These are phyloP conservation scores for Pseudobourletiella spinata DNA, from an alignment of 1,140 invertebrate genomes.

Conservation along the genomic window DNA sequence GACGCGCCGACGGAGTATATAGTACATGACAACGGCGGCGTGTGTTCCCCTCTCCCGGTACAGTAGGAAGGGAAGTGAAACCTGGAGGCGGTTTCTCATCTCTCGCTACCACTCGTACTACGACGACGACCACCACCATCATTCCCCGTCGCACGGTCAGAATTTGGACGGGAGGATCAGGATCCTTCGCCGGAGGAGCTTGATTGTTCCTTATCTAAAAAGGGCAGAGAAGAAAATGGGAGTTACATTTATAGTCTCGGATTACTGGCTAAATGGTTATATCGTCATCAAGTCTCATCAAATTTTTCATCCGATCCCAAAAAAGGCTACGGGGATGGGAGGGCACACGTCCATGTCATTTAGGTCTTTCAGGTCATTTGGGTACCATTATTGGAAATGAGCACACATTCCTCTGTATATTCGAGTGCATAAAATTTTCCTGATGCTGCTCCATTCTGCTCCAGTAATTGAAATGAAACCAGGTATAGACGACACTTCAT, in stretches of 20 bases:
- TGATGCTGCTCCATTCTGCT: no score
- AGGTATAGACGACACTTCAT: no score
- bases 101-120: neutral
- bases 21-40: neutral
- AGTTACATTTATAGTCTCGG: neutral
- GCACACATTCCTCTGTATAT: no score
- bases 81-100: neutral
- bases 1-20: no score
- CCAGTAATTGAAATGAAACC: no score
- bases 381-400: no score
- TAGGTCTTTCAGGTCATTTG: no score
- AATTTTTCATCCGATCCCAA: no score
- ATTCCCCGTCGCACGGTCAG: neutral
- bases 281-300: no score
- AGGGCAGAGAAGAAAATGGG: neutral
- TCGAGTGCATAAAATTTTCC: no score
- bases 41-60: no score
- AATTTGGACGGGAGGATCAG: neutral
- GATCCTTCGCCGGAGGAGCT: neutral
- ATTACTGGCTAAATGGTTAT: no score
- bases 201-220: conserved; percentile 2
- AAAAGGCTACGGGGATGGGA: neutral
- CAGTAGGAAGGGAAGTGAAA: neutral
- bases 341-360: neutral
- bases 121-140: neutral